These are phyloP conservation scores for Halcyon chelicuti DNA, from an alignment of 2,797 vertebrate species.

Conservation along the genomic window DNA sequence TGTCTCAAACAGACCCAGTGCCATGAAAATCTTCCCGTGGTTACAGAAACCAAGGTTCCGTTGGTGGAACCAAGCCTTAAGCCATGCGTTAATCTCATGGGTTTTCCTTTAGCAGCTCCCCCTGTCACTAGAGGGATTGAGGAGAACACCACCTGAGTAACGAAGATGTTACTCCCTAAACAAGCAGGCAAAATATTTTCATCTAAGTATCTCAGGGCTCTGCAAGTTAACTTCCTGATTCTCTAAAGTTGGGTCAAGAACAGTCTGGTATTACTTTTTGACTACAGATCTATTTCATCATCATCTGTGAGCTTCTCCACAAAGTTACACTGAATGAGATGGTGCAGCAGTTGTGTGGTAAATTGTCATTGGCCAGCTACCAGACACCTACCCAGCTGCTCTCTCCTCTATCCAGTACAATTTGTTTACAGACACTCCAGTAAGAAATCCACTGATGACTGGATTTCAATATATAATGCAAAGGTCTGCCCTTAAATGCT, in stretches of 20 bases:
- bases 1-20: too few species aligned
- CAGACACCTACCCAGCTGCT: neutral
- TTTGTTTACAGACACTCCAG: neutral
- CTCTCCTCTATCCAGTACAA: neutral
- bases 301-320: neutral
- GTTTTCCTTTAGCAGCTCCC: too few species aligned
- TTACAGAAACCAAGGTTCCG: too few species aligned
- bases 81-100: too few species aligned
- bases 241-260: neutral
- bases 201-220: neutral
- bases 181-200: neutral
- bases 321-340: neutral
- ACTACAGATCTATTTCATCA: neutral
- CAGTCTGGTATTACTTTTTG: neutral
- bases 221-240: neutral
- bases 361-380: accelerated
- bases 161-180: neutral
- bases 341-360: neutral
- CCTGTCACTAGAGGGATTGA: too few species aligned
- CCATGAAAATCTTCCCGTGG: too few species aligned
- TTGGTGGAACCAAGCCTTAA: too few species aligned
- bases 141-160: too few species aligned
- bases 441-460: neutral
- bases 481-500: neutral
- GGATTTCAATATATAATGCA: neutral